Evolutionary conservation across 2,113 vertebrate genomes (phyloP).

Genomic region (Tyrannus savana): DNA sequence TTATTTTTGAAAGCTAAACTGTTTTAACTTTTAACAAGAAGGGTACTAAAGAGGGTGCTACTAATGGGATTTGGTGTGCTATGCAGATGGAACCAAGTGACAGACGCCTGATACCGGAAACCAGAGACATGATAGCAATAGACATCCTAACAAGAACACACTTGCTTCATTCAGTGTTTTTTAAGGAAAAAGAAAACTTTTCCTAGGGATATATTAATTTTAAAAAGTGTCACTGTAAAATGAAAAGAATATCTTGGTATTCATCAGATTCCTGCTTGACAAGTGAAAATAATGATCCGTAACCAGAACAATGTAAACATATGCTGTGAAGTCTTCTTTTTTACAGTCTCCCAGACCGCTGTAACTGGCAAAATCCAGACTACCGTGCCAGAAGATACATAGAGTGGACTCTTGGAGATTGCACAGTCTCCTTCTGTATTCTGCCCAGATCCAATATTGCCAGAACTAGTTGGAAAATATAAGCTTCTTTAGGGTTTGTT

Average conservation of each 20-base stretch:
- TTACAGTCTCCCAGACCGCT: background rate
- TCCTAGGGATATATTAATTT: background rate
- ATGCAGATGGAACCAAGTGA: background rate
- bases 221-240: background rate
- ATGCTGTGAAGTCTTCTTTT: background rate
- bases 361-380: background rate
- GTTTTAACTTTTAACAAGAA: conserved; percentile 59
- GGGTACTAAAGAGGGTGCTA: background rate
- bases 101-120: background rate
- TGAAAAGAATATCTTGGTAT: background rate
- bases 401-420: conserved; percentile 32
- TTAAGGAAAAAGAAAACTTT: conserved; percentile 42
- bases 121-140: background rate
- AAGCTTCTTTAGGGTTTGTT: background rate
- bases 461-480: conserved; percentile 46
- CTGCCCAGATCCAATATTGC: background rate
- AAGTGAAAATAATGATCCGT: background rate
- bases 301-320: background rate
- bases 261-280: background rate
- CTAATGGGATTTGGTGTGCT: conserved; percentile 40
- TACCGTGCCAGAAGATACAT: background rate
- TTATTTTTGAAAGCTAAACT: conserved; percentile 43
- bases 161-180: background rate
- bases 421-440: background rate
- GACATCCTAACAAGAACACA: background rate